Conservation (phyloP, 1,140 invertebrate species). For the Euglossa dilemma region DNA sequence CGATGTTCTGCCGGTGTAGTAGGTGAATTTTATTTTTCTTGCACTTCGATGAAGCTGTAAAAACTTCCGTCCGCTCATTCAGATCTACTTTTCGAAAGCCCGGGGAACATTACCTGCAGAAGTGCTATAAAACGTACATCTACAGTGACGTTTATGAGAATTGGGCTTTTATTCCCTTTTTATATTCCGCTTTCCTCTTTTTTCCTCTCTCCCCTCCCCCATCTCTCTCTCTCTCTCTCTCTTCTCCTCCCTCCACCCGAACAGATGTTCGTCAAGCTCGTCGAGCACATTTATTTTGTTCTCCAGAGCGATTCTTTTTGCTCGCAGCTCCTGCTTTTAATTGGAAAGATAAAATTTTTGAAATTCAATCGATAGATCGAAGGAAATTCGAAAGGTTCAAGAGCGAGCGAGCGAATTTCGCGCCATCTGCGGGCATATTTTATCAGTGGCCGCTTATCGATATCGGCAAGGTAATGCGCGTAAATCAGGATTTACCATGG, state of each 20-base stretch:
- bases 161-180: slow-evolving; percentile 46
- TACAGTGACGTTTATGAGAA: slow-evolving; percentile 53
- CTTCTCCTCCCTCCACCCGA: not conserved
- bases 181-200: slow-evolving; percentile 12
- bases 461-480: not conserved
- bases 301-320: not conserved
- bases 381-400: not conserved
- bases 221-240: not conserved
- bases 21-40: slow-evolving; percentile 51
- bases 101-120: slow-evolving; percentile 32
- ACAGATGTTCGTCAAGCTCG: slow-evolving; percentile 25
- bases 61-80: slow-evolving; percentile 25
- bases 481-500: not conserved
- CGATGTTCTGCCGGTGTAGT: not conserved
- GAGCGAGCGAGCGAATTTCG: too few relatives aligned
- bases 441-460: not conserved
- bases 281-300: slow-evolving; percentile 15
- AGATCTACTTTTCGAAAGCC: slow-evolving; percentile 45
- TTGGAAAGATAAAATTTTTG: not conserved
- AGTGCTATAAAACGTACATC: slow-evolving; percentile 49
- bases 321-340: not conserved
- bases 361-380: not conserved
- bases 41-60: slow-evolving; percentile 45
- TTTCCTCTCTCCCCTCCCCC: not conserved
- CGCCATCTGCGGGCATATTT: not conserved